Conservation (phyloP, 2,888 invertebrate genomes). For the Eristalinus sepulchralis region DNA sequence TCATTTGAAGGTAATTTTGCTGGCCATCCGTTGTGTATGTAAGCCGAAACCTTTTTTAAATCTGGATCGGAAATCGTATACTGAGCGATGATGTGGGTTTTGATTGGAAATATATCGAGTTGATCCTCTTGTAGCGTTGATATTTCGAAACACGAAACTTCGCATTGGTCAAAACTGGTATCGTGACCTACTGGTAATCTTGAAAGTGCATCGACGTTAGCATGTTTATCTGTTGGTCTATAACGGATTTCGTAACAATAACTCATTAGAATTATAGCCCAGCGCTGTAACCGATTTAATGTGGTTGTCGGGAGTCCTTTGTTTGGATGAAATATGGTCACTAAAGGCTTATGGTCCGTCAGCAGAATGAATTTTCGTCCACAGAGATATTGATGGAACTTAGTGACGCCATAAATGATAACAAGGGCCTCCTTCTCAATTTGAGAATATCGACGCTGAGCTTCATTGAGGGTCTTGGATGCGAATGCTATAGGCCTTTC, state of each 20-base stretch:
- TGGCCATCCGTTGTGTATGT: slow-evolving; percentile 28
- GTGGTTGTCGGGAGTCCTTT: slow-evolving; percentile 32
- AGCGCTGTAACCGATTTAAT: slow-evolving; percentile 22
- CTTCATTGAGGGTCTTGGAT: slow-evolving; percentile 59
- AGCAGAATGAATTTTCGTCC: slow-evolving; percentile 73
- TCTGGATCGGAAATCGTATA: slow-evolving; percentile 12
- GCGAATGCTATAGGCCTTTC: slow-evolving; percentile 14
- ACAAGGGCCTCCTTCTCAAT: slow-evolving; percentile 72
- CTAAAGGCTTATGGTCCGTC: slow-evolving; percentile 77
- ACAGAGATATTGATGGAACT: slow-evolving; percentile 74
- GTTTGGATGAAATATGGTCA: slow-evolving; percentile 74
- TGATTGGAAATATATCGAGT: slow-evolving; percentile 38
- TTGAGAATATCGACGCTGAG: slow-evolving; percentile 72
- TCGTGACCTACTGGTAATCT: slow-evolving; percentile 62
- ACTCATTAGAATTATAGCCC: slow-evolving; percentile 44
- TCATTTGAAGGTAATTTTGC: too few species aligned
- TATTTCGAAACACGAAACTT: slow-evolving; percentile 31
- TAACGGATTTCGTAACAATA: slow-evolving; percentile 33
- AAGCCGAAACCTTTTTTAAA: slow-evolving; percentile 1
- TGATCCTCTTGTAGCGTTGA: background rate
- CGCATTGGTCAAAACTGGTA: slow-evolving; percentile 44
- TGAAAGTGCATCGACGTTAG: slow-evolving; percentile 57
- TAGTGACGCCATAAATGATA: slow-evolving; percentile 54
- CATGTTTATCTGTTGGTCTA: background rate
- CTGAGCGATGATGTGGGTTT: slow-evolving; percentile 15